Evolutionary conservation across 2,888 invertebrate genomes (phyloP), one percentile per base, ranked within the genome.

Genomic region (Prosapia bicincta): DNA sequence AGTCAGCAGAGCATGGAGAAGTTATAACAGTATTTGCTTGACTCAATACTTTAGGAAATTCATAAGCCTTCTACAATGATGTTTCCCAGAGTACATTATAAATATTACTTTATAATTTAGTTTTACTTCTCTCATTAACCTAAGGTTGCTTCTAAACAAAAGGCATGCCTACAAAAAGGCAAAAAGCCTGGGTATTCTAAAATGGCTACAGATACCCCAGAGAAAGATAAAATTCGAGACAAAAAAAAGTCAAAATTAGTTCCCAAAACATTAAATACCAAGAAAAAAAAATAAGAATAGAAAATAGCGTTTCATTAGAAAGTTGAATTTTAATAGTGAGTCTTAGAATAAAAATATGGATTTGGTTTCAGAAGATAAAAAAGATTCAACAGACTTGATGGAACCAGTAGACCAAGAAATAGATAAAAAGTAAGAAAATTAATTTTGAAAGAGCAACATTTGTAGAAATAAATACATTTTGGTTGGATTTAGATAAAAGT

Each of bases 1-100:
- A 83, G 26, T 84, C 84, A 71, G 84, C 83, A 28, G 84, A 85
- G 81, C 81, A 84, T 70, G 80, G 81, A 20, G 72, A 76, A n/a
- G 25, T 78, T 3, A 77, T 80, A 13, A 80, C 80, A 26, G 43
- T 81, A 26, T 73, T 75, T 23, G 28, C 73, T 10, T 75, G 74
- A 66, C 78, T 79, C 7, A 79, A 74, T 78, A 80, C 81, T 25
- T n/a, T 69, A 65, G 81, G 80, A 20, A 80, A 78, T n/a, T 74
- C 71, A 74, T n/a, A 74, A 80, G 23, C 81, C 81, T 23, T 81
- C 81, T n/a, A 77, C 77, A 65, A 74, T 82, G 66, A 75, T 82
- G 23, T 81, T 82, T 66, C 79, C 81, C 25, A 70, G 80, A 26
- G 78, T 79, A 3, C 67, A 80, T 20, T 82, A 76, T 78, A 81